A percentile compares a stretch with the other conserved stretches of the same genome.
These are phyloP conservation scores for Perdita meconis DNA, from an alignment of 2,888 invertebrate genomes.

Conservation along the genomic window DNA sequence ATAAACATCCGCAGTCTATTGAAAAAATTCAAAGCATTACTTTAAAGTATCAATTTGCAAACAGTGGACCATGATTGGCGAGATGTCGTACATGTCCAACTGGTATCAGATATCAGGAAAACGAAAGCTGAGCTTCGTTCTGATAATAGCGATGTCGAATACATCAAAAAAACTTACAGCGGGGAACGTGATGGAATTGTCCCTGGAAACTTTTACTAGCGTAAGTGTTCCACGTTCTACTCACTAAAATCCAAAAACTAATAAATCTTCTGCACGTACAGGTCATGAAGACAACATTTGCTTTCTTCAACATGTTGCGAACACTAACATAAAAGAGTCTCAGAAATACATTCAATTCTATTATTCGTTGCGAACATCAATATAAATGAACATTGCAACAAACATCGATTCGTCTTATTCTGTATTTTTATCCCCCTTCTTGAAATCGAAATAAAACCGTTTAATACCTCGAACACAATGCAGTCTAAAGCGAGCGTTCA, in stretches of 20 bases:
- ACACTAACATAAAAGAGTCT: conserved; percentile 42
- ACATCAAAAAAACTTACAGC: conserved; percentile 74
- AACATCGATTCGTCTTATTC: background rate
- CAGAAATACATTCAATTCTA: background rate
- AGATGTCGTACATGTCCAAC: conserved; percentile 65
- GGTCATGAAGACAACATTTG: conserved; percentile 65
- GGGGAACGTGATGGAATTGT: conserved; percentile 74
- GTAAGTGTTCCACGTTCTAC: conserved; percentile 55
- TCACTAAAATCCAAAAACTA: background rate
- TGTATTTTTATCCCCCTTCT: background rate
- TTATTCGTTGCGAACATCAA: background rate
- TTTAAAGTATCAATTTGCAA: too few relatives aligned
- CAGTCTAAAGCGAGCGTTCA: background rate
- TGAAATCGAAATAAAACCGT: background rate
- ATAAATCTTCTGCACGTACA: conserved; percentile 3
- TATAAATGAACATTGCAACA: background rate
- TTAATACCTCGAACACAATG: background rate
- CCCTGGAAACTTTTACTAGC: conserved; percentile 70
- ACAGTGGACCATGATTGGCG: conserved; percentile 60
- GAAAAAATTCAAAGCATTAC: background rate
- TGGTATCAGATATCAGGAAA: conserved; percentile 67
- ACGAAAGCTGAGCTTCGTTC: conserved; percentile 61
- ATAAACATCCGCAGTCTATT: background rate
- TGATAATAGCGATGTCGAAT: conserved; percentile 73
- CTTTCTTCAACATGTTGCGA: conserved; percentile 69